Conservation (phyloP, 2,888 invertebrate species). For the Apodemia zela region DNA sequence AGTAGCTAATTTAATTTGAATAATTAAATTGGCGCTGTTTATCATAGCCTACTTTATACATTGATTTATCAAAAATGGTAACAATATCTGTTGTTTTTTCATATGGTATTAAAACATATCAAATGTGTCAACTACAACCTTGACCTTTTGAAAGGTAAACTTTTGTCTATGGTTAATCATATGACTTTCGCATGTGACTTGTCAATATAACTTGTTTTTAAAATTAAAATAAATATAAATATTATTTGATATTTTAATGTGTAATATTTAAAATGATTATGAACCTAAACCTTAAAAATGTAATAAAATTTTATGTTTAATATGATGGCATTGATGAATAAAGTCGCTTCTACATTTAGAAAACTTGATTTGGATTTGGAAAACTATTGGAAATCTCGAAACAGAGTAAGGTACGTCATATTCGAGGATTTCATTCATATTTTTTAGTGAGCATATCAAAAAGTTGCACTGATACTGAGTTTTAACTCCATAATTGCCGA, state of each 20-base stretch:
- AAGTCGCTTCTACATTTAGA: slow-evolving; percentile 84
- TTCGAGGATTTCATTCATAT: slow-evolving; percentile 24
- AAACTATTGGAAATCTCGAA: slow-evolving; percentile 55
- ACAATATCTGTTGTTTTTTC: not conserved
- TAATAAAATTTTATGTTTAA: slow-evolving; percentile 56
- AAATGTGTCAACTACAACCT: slow-evolving; percentile 24
- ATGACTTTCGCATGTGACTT: slow-evolving; percentile 75
- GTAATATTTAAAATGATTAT: slow-evolving; percentile 41
- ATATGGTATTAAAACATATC: not conserved
- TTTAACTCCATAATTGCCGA: not conserved
- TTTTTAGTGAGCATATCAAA: not conserved
- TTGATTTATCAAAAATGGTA: too few relatives aligned
- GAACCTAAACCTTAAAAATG: slow-evolving; percentile 42
- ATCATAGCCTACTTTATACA: slow-evolving; percentile 13
- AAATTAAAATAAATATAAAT: slow-evolving; percentile 34
- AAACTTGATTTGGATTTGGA: slow-evolving; percentile 57
- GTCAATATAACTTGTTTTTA: slow-evolving; percentile 57
- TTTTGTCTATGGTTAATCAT: slow-evolving; percentile 68
- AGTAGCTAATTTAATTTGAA: too few relatives aligned
- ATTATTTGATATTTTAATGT: slow-evolving; percentile 27
- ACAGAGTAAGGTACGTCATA: slow-evolving; percentile 74
- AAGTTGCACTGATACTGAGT: not conserved
- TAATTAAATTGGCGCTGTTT: too few relatives aligned
- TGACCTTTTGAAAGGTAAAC: slow-evolving; percentile 36
- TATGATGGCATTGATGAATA: slow-evolving; percentile 88